phyloP scores from a whole-genome alignment of 2,113 vertebrate species.

The Parus major region DNA sequence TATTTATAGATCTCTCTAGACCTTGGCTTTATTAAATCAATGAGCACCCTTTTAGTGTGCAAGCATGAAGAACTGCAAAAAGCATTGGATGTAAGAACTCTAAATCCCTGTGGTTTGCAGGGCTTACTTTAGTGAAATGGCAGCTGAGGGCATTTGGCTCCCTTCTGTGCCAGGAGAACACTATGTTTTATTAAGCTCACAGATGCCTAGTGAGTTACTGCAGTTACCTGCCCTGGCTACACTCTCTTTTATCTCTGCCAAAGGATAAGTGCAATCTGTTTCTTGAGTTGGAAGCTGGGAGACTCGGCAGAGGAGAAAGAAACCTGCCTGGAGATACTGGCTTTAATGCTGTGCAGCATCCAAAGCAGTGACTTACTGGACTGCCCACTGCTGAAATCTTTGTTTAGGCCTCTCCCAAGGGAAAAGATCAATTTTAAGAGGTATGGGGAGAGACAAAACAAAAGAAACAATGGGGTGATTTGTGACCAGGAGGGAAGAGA shows the following conservation, averaged over 20 bases:
- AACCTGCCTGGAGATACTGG: background rate
- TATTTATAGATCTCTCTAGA: conserved; percentile 60
- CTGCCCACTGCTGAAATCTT: background rate
- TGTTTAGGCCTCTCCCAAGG: background rate
- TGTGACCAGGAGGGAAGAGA: background rate
- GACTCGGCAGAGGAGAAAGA: background rate
- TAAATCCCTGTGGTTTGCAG: background rate
- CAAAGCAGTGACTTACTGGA: background rate
- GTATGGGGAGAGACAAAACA: background rate
- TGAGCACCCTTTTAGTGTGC: conserved; percentile 32
- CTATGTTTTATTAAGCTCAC: background rate
- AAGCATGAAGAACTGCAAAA: conserved; percentile 2
- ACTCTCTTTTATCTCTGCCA: background rate
- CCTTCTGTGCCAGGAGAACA: background rate
- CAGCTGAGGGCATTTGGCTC: background rate
- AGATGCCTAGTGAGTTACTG: background rate
- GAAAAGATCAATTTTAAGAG: background rate
- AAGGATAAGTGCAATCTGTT: background rate
- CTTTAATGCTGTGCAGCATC: background rate
- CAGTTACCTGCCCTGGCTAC: background rate
- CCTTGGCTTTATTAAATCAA: conserved; percentile 53
- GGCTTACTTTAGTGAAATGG: background rate
- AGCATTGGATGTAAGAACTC: background rate
- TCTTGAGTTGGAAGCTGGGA: background rate
- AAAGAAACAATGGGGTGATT: background rate